Base-by-base conservation (phyloP, 2,888 invertebrate species). In the Synanthedon myopaeformis region DNA sequence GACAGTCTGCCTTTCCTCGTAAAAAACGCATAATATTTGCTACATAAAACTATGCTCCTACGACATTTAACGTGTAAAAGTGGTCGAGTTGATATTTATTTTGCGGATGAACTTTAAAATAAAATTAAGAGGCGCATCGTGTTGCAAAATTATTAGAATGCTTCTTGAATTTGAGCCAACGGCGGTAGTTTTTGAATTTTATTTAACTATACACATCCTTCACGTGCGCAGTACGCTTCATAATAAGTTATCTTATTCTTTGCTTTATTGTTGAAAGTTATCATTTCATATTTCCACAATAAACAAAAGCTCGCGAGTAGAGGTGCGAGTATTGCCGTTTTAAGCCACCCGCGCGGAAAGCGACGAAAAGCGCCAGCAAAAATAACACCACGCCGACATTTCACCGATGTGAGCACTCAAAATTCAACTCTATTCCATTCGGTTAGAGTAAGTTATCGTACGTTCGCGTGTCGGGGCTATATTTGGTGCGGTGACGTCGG, bases 331-430 rank as follows among this genome's bases (percentile, higher is more conserved):
- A 79, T 84, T 78, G 80, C 86, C 86, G 85, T 86, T 85, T 86
- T 70, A 83, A 85, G 86, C 66, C 81, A 80, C 76, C 78, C 76
- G 71, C 68, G 67, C 63, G 66, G 76, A 74, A 79, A 78, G 76
- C 79, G 75, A 73, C 74, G 80, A 76, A 80, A 79, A 80, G 74
- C 74, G 74, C 76, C 72, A 73, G 82, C 84, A 76, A 85, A 87
- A 87, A 87, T 87, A 87, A 85, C 86, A 79, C 72, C 63, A 70
- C 71, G 71, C 74, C 73, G 74, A 79, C 76, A 77, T 79, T 79
- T 79, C 75, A 69, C 70, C 62, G 41, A 56, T 51, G 51, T 13
- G 55, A 52, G 55, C 51, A 13, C 52, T 51, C 49, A 28, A 59
- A 62, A 60, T 51, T 62, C 4, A 48, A 66, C 70, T 59, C 59